Conservation (phyloP, 53 echinoderm and acorn worm species). For the Antedon mediterranea region DNA sequence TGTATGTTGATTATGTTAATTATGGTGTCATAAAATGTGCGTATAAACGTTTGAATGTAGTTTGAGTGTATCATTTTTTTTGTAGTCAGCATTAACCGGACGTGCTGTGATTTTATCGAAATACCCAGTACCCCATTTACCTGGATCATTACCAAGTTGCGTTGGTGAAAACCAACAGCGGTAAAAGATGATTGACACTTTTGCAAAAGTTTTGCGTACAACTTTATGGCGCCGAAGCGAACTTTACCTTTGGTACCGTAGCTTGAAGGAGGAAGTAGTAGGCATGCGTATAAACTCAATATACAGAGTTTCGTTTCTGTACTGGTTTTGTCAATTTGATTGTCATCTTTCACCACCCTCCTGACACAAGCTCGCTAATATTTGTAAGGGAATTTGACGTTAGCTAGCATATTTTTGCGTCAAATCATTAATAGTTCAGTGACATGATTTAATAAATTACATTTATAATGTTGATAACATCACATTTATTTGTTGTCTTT, state of each 20-base stretch:
- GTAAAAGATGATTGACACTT: neutral
- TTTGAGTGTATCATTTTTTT: neutral
- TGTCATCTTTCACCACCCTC: too few species aligned
- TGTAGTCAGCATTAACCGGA: neutral
- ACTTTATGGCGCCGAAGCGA: neutral
- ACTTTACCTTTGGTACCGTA: neutral
- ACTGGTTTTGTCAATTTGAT: too few species aligned
- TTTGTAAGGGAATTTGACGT: too few species aligned
- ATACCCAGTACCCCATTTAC: neutral
- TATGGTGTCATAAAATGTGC: neutral
- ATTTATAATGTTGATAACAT: too few species aligned
- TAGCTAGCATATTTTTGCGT: too few species aligned
- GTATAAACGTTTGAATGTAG: neutral
- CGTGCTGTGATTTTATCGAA: neutral
- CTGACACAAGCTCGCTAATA: too few species aligned
- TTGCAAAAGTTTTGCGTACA: neutral
- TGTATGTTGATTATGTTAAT: neutral
- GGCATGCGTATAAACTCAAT: too few species aligned
- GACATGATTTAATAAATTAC: too few species aligned
- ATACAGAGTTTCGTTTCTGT: too few species aligned
- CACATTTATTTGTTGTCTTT: too few species aligned
- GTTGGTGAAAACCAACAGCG: neutral
- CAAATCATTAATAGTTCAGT: too few species aligned
- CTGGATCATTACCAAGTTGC: neutral
- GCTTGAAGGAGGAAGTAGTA: too few species aligned